phyloP scores from a whole-genome alignment of 2,113 vertebrate species.

The Ciconia stormi region DNA sequence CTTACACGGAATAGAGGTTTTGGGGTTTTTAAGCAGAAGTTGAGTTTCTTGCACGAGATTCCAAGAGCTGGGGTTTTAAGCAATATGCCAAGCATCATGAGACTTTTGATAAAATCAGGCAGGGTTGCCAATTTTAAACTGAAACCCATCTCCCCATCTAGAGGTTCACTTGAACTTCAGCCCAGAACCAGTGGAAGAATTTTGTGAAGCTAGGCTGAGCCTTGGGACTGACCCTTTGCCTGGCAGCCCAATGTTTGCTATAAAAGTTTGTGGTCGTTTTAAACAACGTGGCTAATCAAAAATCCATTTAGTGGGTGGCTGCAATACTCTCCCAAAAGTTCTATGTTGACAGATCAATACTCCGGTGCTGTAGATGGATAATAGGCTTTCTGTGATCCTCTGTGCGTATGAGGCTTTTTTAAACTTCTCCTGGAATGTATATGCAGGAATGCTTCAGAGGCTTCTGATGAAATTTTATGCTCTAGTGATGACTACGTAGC shows the following conservation, averaged over 20 bases:
- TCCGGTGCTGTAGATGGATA: neutral
- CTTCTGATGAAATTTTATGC: slow-evolving; percentile 39
- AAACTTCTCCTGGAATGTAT: neutral
- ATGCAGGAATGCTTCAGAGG: slow-evolving; percentile 1
- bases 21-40: neutral
- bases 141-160: slow-evolving; percentile 38
- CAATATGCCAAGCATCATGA: neutral
- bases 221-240: slow-evolving; percentile 27
- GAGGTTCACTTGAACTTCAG: slow-evolving; percentile 38
- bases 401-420: neutral
- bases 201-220: neutral
- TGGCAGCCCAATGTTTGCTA: neutral
- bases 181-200: slow-evolving; percentile 39
- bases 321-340: neutral
- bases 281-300: neutral
- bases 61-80: neutral
- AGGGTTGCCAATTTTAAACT: slow-evolving; percentile 18
- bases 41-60: neutral
- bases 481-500: slow-evolving; percentile 11
- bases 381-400: neutral
- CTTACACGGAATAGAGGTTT: neutral
- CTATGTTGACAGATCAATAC: neutral
- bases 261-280: neutral
- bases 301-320: neutral
- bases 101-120: neutral